These are phyloP conservation scores for Antennarius maculatus DNA, from an alignment of 2,797 vertebrate species.

Conservation along the genomic window DNA sequence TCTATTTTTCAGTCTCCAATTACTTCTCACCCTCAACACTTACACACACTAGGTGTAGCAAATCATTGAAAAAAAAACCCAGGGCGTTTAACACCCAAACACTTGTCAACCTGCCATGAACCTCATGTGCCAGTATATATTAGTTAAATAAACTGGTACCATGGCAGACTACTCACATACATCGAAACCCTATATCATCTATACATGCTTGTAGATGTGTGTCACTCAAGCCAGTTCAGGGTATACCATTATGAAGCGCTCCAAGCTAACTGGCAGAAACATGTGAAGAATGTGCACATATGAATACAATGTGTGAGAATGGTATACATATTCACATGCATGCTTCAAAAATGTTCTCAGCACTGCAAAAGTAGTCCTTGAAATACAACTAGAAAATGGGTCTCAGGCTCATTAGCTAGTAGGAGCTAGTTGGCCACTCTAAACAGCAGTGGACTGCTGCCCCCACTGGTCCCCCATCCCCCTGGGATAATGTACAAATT, in stretches of 20 bases:
- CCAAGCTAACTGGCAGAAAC: conserved; percentile 50
- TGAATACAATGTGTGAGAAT: conserved; percentile 33
- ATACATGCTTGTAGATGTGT: conserved; percentile 6
- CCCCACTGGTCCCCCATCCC: conserved; percentile 68
- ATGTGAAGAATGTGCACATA: conserved; percentile 61
- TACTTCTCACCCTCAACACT: neutral
- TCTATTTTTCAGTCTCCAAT: neutral
- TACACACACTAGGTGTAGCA: conserved; percentile 40
- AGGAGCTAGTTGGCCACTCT: conserved; percentile 78
- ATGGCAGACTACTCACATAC: conserved; percentile 6
- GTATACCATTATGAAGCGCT: conserved; percentile 28
- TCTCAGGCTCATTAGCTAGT: conserved; percentile 68
- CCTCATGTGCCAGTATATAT: conserved; percentile 59
- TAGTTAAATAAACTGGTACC: conserved; percentile 72
- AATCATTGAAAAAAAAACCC: conserved; percentile 51
- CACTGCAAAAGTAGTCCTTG: conserved; percentile 39
- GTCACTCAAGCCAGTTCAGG: too few relatives aligned
- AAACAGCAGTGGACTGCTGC: conserved; percentile 71
- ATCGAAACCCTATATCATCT: conserved; percentile 2
- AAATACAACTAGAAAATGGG: conserved; percentile 57
- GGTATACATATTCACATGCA: conserved; percentile 47
- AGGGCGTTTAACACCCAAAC: conserved; percentile 64
- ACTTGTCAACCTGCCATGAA: conserved; percentile 35
- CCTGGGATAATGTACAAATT: conserved; percentile 91
- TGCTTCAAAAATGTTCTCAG: conserved; percentile 43